Base-by-base conservation (phyloP, 92 coral and sea anemone species). In the Epizoanthus scotinus region DNA sequence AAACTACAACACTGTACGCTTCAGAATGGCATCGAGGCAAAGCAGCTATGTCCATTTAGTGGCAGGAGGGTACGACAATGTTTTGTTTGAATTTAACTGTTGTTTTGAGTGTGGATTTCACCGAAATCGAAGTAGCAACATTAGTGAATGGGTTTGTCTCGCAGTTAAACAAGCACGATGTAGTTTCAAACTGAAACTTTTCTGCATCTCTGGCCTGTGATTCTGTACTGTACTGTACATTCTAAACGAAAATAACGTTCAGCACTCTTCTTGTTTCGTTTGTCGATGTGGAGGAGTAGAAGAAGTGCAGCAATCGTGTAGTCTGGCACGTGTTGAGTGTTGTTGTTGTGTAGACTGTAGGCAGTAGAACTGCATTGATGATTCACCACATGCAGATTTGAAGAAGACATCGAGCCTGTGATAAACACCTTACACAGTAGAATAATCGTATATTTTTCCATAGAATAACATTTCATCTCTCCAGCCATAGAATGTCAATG, bases 11-110 rank as follows among this genome's bases (percentile, higher is more conserved):
- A 75, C 68, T 36, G 67, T 67, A 47, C 81, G 61, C 67, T 75
- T 75, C 61, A 79, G 88, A 66, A 88, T 88, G 91, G 88, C 91
- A 79, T 88, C 92, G 57, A 78, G 86, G 49, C 92, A 91, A 28
- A 87, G 96, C 40, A 86, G 91, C 79, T 89, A 86, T 73, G 98
- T 96, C 66, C 99, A 96, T 63, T 81, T 96, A 55, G 87, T 92
- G 67, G 99, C 99, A 34, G 99, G 99, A 81, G 98, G 99, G 99
- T 96, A 84, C 53, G 99, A 55, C 49, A 53, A 25, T 47, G 20
- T 36, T 70, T 28, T 52, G 19, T 47, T 29, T 21, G 15, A 0
- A 22, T 52, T 70, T 85, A 56, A 52, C 26, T 50, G 44, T 9
- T 2, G 19, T 9, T 17, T 38, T 6, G 2, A 21, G 17, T 49